phyloP scores from a whole-genome alignment of 1,140 invertebrate species.

The Drosophila sturtevanti region DNA sequence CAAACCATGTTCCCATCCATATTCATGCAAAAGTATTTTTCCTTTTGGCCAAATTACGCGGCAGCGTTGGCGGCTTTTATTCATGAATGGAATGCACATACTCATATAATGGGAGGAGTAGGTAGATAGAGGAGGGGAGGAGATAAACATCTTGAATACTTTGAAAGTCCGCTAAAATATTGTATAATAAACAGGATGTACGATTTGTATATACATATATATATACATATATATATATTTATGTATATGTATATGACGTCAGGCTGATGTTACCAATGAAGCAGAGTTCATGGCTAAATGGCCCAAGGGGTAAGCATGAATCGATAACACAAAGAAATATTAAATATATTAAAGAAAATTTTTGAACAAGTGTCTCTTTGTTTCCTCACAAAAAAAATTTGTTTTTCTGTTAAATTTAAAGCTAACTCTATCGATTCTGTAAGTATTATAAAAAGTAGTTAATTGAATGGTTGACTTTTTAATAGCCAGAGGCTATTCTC shows the following conservation, averaged over 20 bases:
- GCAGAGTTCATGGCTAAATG: neutral
- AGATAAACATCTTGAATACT: conserved; percentile 23
- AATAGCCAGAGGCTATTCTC: too few species aligned
- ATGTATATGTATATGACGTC: conserved; percentile 36
- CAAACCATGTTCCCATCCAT: conserved; percentile 25
- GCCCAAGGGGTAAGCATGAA: neutral
- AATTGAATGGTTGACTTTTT: neutral
- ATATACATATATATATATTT: too few species aligned
- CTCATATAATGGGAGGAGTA: neutral
- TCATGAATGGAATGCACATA: conserved; percentile 69
- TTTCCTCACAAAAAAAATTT: too few species aligned
- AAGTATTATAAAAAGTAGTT: neutral
- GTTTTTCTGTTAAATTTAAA: neutral
- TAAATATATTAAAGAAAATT: conserved; percentile 4
- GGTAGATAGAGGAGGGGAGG: conserved; percentile 10
- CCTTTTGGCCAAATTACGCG: conserved; percentile 38
- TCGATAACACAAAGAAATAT: neutral
- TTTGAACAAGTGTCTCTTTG: neutral
- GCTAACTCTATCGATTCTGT: neutral
- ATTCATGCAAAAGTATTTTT: conserved; percentile 40
- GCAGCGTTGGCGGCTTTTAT: conserved; percentile 39
- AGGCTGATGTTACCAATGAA: conserved; percentile 31
- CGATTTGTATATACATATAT: conserved; percentile 15
- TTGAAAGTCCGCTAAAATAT: conserved; percentile 35
- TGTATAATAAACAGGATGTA: conserved; percentile 71